These are phyloP conservation scores for Papilio glaucus DNA, from an alignment of 1,140 invertebrate species.

Conservation along the genomic window DNA sequence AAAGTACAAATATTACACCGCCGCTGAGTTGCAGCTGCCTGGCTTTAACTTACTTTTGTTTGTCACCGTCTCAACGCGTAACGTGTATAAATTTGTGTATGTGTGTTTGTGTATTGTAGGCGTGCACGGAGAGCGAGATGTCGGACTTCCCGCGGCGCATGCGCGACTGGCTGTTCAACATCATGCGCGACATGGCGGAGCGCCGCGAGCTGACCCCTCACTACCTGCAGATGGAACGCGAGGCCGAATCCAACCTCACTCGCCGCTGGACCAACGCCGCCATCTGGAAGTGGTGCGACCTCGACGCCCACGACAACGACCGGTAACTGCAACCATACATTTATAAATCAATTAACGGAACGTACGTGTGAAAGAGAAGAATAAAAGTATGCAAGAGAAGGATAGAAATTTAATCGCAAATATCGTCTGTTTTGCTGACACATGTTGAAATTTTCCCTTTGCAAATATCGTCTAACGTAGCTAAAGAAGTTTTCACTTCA, in stretches of 20 bases:
- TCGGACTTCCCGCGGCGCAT: constrained; percentile 95
- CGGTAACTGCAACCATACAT: constrained; percentile 74
- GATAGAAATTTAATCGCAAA: neutral
- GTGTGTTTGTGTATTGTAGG: constrained; percentile 70
- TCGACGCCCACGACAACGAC: constrained; percentile 94
- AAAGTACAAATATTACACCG: too few relatives aligned
- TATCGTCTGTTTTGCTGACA: too few relatives aligned
- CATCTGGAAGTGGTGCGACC: constrained; percentile 98
- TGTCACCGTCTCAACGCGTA: neutral
- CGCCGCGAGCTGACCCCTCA: constrained; percentile 93
- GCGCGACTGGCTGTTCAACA: constrained; percentile 98
- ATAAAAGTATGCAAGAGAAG: neutral
- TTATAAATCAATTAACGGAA: neutral
- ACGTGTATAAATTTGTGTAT: neutral
- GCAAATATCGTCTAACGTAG: too few relatives aligned
- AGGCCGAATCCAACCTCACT: constrained; percentile 93
- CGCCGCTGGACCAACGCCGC: constrained; percentile 95
- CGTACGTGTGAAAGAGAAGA: neutral
- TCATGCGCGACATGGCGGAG: constrained; percentile 97
- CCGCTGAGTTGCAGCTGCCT: too few relatives aligned
- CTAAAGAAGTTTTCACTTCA: too few relatives aligned
- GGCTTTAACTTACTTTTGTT: too few relatives aligned
- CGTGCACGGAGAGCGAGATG: constrained; percentile 93
- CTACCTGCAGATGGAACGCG: constrained; percentile 93
- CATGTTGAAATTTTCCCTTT: too few relatives aligned